Percentiles rank a stretch among this genome's conserved stretches.
phyloP scores from a whole-genome alignment of 2,797 vertebrate genomes.

The Pipistrellus kuhlii region DNA sequence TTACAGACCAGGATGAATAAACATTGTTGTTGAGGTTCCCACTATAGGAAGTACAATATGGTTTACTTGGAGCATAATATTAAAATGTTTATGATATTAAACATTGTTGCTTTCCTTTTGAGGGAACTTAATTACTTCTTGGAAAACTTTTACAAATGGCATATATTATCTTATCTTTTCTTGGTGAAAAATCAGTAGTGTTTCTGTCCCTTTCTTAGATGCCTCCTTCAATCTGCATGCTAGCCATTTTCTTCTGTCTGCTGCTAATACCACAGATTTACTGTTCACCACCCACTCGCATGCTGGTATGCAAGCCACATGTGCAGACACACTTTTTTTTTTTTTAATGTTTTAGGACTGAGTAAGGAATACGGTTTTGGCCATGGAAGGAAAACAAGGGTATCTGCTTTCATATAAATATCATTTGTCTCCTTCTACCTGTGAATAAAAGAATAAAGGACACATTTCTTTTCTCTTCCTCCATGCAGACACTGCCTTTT shows the following conservation, averaged over 20 bases:
- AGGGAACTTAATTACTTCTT: background rate
- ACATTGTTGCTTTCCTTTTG: background rate
- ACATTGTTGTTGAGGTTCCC: background rate
- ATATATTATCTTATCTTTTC: background rate
- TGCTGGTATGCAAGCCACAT: background rate
- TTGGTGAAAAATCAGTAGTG: rapidly evolving
- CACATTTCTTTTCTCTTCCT: background rate
- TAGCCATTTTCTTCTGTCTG: background rate
- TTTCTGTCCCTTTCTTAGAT: background rate
- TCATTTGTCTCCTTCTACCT: constrained; percentile 70
- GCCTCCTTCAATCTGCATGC: background rate
- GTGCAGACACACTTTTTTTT: background rate
- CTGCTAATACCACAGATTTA: background rate
- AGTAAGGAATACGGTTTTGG: constrained; percentile 35
- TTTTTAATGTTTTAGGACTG: constrained; percentile 12
- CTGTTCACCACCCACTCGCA: background rate
- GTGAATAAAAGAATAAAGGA: background rate
- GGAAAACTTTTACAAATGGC: background rate
- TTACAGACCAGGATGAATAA: background rate
- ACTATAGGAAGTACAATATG: background rate
- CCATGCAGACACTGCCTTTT: constrained; percentile 64
- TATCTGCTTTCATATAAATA: constrained; percentile 55
- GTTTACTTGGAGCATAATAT: background rate
- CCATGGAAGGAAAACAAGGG: background rate
- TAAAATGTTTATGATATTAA: constrained; percentile 11